phyloP scores from a whole-genome alignment of 2,113 vertebrate genomes.

The Actinemys pallida region DNA sequence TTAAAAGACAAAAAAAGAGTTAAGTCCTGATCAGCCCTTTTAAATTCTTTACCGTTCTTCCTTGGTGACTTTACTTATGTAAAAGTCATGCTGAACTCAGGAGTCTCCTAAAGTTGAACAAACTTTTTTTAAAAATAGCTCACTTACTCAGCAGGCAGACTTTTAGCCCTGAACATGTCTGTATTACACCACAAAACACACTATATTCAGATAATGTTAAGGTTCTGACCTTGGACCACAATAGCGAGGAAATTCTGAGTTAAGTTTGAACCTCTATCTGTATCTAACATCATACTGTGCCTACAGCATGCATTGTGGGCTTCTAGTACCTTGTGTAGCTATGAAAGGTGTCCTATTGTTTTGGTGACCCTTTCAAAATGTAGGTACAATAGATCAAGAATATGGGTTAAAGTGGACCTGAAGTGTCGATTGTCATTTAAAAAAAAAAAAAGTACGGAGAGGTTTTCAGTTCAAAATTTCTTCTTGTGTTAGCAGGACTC shows the following conservation, averaged over 20 bases:
- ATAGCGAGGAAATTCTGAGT: slow-evolving; percentile 65
- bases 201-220: slow-evolving; percentile 67
- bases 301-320: slow-evolving; percentile 56
- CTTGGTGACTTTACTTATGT: slow-evolving; percentile 35
- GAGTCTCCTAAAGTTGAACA: slow-evolving; percentile 22
- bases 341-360: slow-evolving; percentile 27
- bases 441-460: slow-evolving; percentile 21
- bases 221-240: slow-evolving; percentile 61
- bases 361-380: slow-evolving; percentile 70
- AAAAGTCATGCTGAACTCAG: slow-evolving; percentile 9
- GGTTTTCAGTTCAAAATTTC: slow-evolving; percentile 51
- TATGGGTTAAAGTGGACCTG: slow-evolving; percentile 59
- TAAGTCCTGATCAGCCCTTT: background rate
- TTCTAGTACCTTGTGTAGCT: slow-evolving; percentile 47
- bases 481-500: background rate
- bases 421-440: slow-evolving; percentile 37
- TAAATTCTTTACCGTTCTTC: slow-evolving; percentile 3
- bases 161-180: slow-evolving; percentile 59
- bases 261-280: slow-evolving; percentile 61
- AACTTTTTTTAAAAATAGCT: slow-evolving; percentile 61
- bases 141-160: slow-evolving; percentile 18
- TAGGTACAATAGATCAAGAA: slow-evolving; percentile 62
- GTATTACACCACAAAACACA: slow-evolving; percentile 65
- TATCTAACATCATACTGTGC: slow-evolving; percentile 53
- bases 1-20: background rate